These are phyloP conservation scores for Sycobia sp. DNA, from an alignment of 1,140 invertebrate species.

Conservation along the genomic window DNA sequence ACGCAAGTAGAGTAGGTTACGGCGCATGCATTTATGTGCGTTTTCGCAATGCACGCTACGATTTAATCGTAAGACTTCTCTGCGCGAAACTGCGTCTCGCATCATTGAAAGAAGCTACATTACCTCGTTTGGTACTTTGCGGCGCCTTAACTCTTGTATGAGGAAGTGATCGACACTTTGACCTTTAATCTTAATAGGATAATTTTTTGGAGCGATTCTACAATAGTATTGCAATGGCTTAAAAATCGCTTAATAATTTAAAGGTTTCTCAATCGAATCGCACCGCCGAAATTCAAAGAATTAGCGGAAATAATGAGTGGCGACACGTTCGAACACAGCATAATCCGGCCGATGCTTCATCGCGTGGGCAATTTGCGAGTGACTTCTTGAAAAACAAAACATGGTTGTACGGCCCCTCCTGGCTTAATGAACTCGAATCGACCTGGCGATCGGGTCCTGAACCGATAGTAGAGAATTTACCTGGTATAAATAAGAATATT, in stretches of 20 bases:
- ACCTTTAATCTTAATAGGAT: background rate
- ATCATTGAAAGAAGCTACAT: conserved; percentile 43
- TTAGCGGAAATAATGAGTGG: background rate
- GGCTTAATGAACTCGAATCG: conserved; percentile 34
- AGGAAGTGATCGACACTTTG: background rate
- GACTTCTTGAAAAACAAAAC: conserved; percentile 20
- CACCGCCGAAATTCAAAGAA: conserved; percentile 47
- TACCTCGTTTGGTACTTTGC: conserved; percentile 41
- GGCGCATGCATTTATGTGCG: too few relatives aligned
- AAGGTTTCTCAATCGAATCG: conserved; percentile 55
- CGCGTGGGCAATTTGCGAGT: conserved; percentile 39
- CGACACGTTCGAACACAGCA: conserved; percentile 26
- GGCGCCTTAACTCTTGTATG: conserved; percentile 34
- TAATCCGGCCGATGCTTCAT: conserved; percentile 49
- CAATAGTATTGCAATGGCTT: too few relatives aligned
- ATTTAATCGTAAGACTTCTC: background rate
- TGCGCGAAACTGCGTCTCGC: conserved; percentile 42
- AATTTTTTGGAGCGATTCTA: conserved; percentile 33
- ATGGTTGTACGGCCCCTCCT: conserved; percentile 36
- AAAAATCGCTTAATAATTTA: conserved; percentile 28
- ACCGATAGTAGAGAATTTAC: too few relatives aligned
- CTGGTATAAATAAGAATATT: too few relatives aligned
- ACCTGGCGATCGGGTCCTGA: background rate
- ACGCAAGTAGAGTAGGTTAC: too few relatives aligned
- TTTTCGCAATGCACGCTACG: conserved; percentile 41